Evolutionary conservation across 2,113 vertebrate genomes (phyloP), one percentile per base, ranked within the genome.

Genomic region (Morone saxatilis): DNA sequence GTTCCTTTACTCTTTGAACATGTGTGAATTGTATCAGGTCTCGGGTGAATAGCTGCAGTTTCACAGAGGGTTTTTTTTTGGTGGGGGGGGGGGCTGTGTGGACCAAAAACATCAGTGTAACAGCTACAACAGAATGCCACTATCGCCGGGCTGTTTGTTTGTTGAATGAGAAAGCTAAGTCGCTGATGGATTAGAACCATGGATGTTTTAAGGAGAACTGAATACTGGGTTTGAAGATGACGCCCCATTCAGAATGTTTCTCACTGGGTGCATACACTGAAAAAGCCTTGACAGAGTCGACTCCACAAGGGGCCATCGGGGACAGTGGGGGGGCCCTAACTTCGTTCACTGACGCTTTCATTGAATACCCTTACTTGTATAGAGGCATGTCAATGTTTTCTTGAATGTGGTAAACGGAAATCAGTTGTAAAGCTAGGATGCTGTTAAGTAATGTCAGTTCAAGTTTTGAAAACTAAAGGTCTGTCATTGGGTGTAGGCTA

Each of bases 21-120:
- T 80, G 91, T 94, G 92, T 90, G 90, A 94, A 94, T 93, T 92
- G 81, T 91, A 72, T 81, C 57, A 74, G 79, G 68, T 91, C 90
- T 90, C 91, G 59, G 78, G 62, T 87, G 88, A 92, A 85, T 75
- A 47, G 56, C 6, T 45, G 54, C 60, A 36, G 53, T 61, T 81
- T 74, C 50, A 63, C 59, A 25, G 43, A 75, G 14, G 38, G 5
- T 12, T 1, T 40, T 43, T 86, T 84, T 80, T 71, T 74, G 1
- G 5, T 2, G 31, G 31, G 31, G 31, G 25, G 25, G 25, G 25
- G 25, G 25, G 9, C 47, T 57, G 60, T 43, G 22, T 68, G 66
- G 31, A 72, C 20, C 31, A 38, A 70, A 70, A 70, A 25, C 50
- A 48, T 59, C 36, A 67, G 22, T 61, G n/a, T 61, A 76, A 73